These are phyloP conservation scores for Cybosia mesomella DNA, from an alignment of 2,888 invertebrate genomes.

Conservation along the genomic window DNA sequence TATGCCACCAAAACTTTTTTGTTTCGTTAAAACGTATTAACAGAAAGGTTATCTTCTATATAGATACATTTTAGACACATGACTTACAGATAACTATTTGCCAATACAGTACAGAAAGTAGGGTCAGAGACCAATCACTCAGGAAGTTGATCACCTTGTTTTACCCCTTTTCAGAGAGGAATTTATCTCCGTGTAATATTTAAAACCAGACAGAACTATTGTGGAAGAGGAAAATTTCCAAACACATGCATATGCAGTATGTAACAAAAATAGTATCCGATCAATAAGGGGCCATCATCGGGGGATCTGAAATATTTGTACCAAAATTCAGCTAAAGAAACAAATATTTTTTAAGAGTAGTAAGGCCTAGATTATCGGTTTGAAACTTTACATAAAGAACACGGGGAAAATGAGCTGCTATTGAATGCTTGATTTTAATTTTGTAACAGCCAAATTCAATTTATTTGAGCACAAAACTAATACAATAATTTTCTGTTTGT, in stretches of 20 bases:
- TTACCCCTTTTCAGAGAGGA: not conserved
- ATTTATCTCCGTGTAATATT: no score
- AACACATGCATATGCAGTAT: no score
- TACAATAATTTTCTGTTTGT: slow-evolving; percentile 17
- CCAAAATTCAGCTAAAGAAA: not conserved
- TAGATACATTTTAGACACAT: no score
- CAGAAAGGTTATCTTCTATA: no score
- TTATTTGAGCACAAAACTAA: not conserved
- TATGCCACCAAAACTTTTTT: not conserved
- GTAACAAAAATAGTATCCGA: no score
- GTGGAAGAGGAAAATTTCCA: not conserved
- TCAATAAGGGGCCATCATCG: no score
- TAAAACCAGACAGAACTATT: no score
- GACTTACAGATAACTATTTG: no score
- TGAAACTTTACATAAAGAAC: not conserved
- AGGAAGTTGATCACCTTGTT: no score
- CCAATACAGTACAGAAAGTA: not conserved
- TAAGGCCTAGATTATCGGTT: no score
- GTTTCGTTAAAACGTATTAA: no score
- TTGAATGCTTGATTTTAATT: not conserved
- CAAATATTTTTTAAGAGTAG: no score
- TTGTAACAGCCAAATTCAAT: not conserved
- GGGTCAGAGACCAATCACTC: not conserved
- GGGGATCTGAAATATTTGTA: not conserved
- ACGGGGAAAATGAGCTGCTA: not conserved